Conservation (phyloP, 1,140 invertebrate species). For the Cotesia typhae region DNA sequence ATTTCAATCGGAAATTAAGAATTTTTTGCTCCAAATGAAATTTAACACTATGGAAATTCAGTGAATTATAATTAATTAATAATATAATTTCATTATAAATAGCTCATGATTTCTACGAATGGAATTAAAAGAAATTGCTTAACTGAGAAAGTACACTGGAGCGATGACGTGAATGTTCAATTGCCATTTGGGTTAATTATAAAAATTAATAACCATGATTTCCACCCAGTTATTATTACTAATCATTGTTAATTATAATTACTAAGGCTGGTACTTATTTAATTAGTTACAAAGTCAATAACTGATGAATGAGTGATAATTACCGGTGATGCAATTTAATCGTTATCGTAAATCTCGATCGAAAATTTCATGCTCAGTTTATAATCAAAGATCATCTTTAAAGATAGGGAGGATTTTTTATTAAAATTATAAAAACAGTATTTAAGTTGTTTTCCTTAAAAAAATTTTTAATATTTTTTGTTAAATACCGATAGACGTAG, state of each 20-base stretch:
- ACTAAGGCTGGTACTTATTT: not conserved
- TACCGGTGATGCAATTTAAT: no score
- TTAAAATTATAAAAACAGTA: slow-evolving; percentile 35
- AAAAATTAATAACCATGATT: slow-evolving; percentile 9
- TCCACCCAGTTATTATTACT: slow-evolving; percentile 3
- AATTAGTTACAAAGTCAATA: not conserved
- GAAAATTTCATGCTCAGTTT: not conserved
- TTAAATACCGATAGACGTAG: not conserved
- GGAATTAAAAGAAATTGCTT: slow-evolving; percentile 31
- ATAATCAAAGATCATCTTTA: no score
- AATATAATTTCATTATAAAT: slow-evolving; percentile 14
- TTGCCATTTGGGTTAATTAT: slow-evolving; percentile 33
- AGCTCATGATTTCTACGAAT: slow-evolving; percentile 26
- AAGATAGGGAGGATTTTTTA: no score
- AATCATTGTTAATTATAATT: not conserved
- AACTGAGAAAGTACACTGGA: slow-evolving; percentile 16
- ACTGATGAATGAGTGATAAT: no score
- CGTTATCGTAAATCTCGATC: no score
- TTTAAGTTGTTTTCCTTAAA: slow-evolving; percentile 42
- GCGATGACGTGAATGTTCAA: slow-evolving; percentile 22
- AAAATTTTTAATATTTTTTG: slow-evolving; percentile 45
- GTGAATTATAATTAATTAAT: not conserved
- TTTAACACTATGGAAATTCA: not conserved
- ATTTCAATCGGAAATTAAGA: no score
- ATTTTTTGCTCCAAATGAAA: not conserved